phyloP scores from a whole-genome alignment of 2,888 invertebrate genomes.

The Drosophila cognata region DNA sequence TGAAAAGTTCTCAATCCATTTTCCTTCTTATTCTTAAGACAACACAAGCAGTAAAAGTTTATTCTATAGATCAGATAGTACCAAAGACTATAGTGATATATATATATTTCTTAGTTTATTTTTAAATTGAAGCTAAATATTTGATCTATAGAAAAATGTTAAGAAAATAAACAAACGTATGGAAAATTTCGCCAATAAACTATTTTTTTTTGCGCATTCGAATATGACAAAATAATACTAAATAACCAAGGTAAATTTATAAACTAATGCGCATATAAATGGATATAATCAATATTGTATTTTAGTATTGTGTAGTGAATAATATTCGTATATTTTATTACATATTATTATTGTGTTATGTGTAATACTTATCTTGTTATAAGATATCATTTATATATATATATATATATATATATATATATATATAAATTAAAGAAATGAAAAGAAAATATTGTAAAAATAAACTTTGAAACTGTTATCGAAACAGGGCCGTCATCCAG shows the following conservation, averaged over 20 bases:
- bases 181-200: neutral
- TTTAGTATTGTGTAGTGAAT: neutral
- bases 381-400: neutral
- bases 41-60: neutral
- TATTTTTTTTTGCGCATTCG: neutral
- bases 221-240: neutral
- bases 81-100: neutral
- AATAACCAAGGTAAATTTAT: neutral
- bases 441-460: constrained; percentile 1
- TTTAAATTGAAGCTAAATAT: neutral
- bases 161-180: neutral
- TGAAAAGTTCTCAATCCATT: constrained; percentile 2
- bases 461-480: constrained; percentile 37
- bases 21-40: neutral
- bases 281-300: neutral
- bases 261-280: neutral
- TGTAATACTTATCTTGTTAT: too few species aligned
- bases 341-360: neutral
- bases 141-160: neutral
- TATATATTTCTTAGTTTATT: neutral
- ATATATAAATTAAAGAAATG: neutral
- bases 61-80: neutral
- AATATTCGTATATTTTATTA: neutral
- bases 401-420: too few species aligned
- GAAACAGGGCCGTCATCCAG: constrained; percentile 50